These are phyloP conservation scores for Spialia ferax DNA, from an alignment of 2,888 invertebrate genomes.

Conservation along the genomic window DNA sequence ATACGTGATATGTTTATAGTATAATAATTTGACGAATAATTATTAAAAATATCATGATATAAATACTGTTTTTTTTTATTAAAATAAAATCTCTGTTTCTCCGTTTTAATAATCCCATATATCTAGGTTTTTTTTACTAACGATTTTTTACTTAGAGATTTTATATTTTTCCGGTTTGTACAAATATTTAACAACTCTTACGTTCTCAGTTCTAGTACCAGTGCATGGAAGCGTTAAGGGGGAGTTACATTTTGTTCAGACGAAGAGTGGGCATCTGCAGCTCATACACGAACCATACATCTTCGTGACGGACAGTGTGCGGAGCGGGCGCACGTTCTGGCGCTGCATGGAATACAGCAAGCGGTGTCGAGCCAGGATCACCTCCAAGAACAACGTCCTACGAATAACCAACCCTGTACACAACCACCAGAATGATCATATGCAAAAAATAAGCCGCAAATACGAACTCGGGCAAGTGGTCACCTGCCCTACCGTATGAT, in stretches of 20 bases:
- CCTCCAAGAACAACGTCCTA: constrained; percentile 78
- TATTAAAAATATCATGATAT: no score
- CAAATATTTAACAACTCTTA: constrained; percentile 17
- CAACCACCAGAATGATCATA: constrained; percentile 75
- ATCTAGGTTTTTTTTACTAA: no score
- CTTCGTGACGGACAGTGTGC: constrained; percentile 82
- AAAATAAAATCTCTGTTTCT: background rate
- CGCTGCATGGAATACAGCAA: constrained; percentile 82
- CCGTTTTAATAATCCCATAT: background rate
- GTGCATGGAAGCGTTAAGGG: constrained; percentile 67
- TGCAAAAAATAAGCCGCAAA: constrained; percentile 74
- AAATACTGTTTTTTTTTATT: no score
- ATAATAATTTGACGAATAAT: no score
- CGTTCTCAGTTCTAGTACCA: constrained; percentile 29
- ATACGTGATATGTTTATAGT: no score
- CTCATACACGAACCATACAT: constrained; percentile 81
- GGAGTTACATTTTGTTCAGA: constrained; percentile 81
- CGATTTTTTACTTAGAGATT: background rate
- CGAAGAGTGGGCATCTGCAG: constrained; percentile 81
- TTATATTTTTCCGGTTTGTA: background rate
- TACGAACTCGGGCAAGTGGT: constrained; percentile 80
- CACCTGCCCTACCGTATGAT: constrained; percentile 74
- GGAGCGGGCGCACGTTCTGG: constrained; percentile 83
- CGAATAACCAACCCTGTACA: constrained; percentile 80
- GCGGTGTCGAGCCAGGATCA: constrained; percentile 80